Conservation (phyloP, 2,113 vertebrate genomes). For the Brienomyrus brachyistius region DNA sequence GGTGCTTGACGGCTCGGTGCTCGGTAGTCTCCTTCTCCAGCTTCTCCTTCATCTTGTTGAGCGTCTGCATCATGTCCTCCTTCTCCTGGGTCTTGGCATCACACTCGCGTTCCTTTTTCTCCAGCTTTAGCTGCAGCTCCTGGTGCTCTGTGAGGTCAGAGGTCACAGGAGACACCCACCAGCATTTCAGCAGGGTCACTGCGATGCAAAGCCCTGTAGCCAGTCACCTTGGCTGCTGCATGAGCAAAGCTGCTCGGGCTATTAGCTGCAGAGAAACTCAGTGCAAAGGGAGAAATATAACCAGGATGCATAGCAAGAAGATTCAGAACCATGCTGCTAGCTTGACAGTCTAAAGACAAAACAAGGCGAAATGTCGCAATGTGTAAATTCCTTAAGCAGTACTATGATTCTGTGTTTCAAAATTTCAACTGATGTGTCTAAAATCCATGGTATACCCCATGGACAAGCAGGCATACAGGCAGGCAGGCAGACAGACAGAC, state of each 20-base stretch:
- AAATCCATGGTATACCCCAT: background rate
- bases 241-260: background rate
- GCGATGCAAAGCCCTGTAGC: background rate
- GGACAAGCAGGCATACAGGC: background rate
- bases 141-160: slow-evolving; percentile 70
- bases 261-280: background rate
- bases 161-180: background rate
- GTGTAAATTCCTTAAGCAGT: background rate
- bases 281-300: background rate
- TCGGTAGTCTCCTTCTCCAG: slow-evolving; percentile 87
- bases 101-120: slow-evolving; percentile 95
- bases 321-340: background rate
- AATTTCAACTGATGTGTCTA: background rate
- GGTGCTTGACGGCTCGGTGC: slow-evolving; percentile 90
- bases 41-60: slow-evolving; percentile 99
- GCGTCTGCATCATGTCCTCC: slow-evolving; percentile 97
- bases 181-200: background rate
- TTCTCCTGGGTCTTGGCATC: slow-evolving; percentile 97
- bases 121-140: slow-evolving; percentile 89
- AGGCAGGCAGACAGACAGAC: no score
- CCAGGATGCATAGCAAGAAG: background rate
- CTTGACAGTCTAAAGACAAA: background rate
- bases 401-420: background rate
- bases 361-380: background rate
- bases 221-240: background rate